These are phyloP conservation scores for Xenopus petersii DNA, from an alignment of 2,797 vertebrate genomes.

Conservation along the genomic window DNA sequence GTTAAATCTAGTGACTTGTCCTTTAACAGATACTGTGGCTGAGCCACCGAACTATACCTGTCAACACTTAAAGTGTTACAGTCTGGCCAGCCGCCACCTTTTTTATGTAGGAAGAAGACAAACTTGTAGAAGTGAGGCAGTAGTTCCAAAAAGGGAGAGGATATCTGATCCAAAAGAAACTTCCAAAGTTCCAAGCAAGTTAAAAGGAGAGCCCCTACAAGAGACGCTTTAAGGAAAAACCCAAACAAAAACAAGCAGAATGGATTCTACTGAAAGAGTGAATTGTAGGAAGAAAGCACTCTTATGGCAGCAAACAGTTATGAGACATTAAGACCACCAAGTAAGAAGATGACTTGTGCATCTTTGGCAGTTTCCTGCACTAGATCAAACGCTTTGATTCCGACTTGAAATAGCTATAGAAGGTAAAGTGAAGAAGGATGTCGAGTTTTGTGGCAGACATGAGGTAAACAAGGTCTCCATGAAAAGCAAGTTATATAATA, in stretches of 20 bases:
- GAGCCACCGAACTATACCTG: constrained; percentile 52
- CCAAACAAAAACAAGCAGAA: constrained; percentile 57
- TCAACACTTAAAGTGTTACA: constrained; percentile 60
- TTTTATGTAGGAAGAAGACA: constrained; percentile 66
- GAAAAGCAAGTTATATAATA: constrained; percentile 8
- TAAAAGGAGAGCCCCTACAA: constrained; percentile 69
- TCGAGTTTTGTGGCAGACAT: constrained; percentile 26
- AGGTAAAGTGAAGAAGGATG: constrained; percentile 16
- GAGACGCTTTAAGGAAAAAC: constrained; percentile 60
- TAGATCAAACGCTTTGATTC: constrained; percentile 41
- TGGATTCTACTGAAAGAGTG: constrained; percentile 58
- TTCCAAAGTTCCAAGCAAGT: constrained; percentile 66
- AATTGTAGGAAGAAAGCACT: constrained; percentile 59
- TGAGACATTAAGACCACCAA: constrained; percentile 56
- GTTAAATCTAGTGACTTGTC: constrained; percentile 40
- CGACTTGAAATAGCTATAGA: constrained; percentile 27
- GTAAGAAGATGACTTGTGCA: constrained; percentile 58
- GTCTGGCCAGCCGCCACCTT: constrained; percentile 61
- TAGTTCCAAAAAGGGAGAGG: constrained; percentile 63
- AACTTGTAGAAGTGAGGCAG: constrained; percentile 66
- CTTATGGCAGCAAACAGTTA: constrained; percentile 53
- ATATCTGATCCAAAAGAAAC: constrained; percentile 67
- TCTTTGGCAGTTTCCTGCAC: constrained; percentile 38
- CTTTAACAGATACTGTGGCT: constrained; percentile 49
- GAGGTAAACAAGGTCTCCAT: constrained; percentile 14